These are phyloP conservation scores for Oreochromis spilurus DNA, from an alignment of 2,113 vertebrate species.

Conservation along the genomic window DNA sequence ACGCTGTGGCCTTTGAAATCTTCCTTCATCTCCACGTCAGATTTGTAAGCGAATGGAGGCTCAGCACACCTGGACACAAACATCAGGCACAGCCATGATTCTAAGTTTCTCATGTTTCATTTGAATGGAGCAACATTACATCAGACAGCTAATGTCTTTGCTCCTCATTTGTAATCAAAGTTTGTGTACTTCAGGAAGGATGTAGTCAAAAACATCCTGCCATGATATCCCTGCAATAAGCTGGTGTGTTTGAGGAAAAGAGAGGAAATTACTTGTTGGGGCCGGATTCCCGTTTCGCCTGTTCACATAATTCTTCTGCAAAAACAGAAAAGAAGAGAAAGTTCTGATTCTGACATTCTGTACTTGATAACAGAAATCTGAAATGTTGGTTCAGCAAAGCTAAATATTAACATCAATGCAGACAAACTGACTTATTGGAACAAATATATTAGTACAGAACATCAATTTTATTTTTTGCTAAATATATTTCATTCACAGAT, in stretches of 20 bases:
- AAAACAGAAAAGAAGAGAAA: not conserved
- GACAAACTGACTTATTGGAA: not conserved
- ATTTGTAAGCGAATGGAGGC: slow-evolving; percentile 14
- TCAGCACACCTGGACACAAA: slow-evolving; percentile 26
- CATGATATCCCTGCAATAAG: not conserved
- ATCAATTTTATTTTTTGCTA: not conserved
- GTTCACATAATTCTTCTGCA: slow-evolving; percentile 51
- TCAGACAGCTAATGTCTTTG: not conserved
- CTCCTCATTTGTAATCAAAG: slow-evolving; percentile 6
- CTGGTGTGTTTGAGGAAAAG: not conserved
- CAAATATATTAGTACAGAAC: not conserved
- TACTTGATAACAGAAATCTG: not conserved
- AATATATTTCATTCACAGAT: not conserved
- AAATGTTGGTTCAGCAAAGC: not conserved
- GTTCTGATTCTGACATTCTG: not conserved
- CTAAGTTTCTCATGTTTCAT: not conserved
- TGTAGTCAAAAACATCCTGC: not conserved
- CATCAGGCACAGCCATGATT: not conserved
- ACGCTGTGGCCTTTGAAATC: slow-evolving; percentile 16
- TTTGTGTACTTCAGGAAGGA: not conserved
- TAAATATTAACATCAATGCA: not conserved
- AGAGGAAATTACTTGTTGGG: slow-evolving; percentile 44
- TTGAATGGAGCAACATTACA: not conserved
- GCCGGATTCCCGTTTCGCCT: not conserved
- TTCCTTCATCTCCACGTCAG: slow-evolving; percentile 28